Evolutionary conservation across 2,113 vertebrate species (phyloP).

Genomic region (Microcebus lehilahytsara): DNA sequence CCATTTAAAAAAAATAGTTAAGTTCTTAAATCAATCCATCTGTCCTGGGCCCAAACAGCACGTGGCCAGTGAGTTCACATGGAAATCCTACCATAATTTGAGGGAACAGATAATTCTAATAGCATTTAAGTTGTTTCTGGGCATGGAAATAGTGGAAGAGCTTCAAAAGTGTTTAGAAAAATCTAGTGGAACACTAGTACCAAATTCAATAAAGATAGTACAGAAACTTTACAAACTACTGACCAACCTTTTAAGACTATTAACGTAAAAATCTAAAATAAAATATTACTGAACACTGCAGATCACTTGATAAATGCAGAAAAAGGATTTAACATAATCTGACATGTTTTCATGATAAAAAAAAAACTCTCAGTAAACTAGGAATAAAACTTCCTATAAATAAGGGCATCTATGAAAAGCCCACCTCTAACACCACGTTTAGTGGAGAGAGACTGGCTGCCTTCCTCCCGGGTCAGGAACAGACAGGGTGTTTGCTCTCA

Average conservation of each 20-base stretch:
- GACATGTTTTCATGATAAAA: background rate
- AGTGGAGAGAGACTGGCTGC: accelerated
- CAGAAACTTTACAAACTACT: background rate
- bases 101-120: background rate
- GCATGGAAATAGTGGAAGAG: background rate
- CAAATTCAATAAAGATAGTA: background rate
- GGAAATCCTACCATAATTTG: background rate
- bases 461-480: no score
- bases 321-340: background rate
- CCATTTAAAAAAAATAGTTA: background rate
- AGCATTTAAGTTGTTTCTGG: background rate
- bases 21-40: background rate
- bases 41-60: accelerated
- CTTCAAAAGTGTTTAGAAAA: background rate
- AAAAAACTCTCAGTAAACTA: background rate
- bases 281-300: background rate
- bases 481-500: no score
- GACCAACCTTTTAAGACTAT: background rate
- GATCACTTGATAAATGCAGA: background rate
- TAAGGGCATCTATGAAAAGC: background rate
- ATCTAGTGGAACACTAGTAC: background rate
- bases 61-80: background rate
- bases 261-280: background rate
- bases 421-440: background rate
- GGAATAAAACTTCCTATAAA: background rate